These are phyloP conservation scores for Scarus forsteni DNA, from an alignment of 2,797 vertebrate species.

Conservation along the genomic window DNA sequence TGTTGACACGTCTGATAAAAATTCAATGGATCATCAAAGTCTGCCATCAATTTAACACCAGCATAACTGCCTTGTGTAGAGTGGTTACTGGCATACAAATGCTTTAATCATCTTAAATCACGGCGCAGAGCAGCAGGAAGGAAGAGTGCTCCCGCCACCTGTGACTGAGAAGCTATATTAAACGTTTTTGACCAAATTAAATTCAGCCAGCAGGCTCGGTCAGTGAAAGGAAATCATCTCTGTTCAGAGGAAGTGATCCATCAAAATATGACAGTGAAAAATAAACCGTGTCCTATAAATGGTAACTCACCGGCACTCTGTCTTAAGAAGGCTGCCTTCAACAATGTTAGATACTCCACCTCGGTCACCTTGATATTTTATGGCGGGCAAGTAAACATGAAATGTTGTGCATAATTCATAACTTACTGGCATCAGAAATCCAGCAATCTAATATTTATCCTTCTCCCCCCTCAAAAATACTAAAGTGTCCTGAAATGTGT, in stretches of 20 bases:
- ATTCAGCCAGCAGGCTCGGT: conserved; percentile 28
- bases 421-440: conserved; percentile 2
- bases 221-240: conserved; percentile 45
- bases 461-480: no score
- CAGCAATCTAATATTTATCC: neutral
- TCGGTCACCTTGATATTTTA: conserved; percentile 11
- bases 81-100: neutral
- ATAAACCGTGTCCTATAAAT: conserved; percentile 29
- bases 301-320: conserved; percentile 1
- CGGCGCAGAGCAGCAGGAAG: conserved; percentile 7
- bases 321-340: conserved; percentile 8
- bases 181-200: conserved; percentile 49
- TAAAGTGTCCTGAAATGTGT: no score
- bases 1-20: neutral
- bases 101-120: conserved; percentile 20
- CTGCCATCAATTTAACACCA: neutral
- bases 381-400: conserved; percentile 15
- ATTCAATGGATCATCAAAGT: neutral
- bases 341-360: neutral
- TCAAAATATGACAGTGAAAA: conserved; percentile 43
- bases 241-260: conserved; percentile 52
- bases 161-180: conserved; percentile 29
- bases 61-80: neutral
- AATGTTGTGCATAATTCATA: neutral
- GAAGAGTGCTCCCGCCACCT: neutral